These are phyloP conservation scores for Drepana arcuata DNA, from an alignment of 1,140 invertebrate genomes.

Conservation along the genomic window DNA sequence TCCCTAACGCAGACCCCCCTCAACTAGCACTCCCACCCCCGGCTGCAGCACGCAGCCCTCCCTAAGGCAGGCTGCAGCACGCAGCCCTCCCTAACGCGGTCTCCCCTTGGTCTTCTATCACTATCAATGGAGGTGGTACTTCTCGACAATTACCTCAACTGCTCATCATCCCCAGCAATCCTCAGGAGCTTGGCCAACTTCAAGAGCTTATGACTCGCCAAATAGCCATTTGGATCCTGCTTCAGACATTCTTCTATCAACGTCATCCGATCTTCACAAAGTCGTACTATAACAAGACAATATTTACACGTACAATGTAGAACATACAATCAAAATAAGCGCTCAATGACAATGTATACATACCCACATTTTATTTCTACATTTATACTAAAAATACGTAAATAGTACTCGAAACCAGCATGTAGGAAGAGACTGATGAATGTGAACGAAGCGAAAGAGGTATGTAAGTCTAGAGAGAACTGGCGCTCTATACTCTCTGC, in stretches of 20 bases:
- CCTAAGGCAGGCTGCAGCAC: constrained; percentile 33
- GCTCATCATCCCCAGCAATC: constrained; percentile 49
- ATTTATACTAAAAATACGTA: no score
- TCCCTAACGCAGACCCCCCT: constrained; percentile 29
- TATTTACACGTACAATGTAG: not conserved
- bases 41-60: constrained; percentile 22
- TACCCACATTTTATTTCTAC: no score
- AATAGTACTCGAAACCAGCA: no score
- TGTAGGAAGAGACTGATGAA: no score
- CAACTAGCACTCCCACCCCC: constrained; percentile 13
- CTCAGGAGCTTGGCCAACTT: constrained; percentile 45
- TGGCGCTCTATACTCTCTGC: no score
- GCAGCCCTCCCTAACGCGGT: constrained; percentile 33
- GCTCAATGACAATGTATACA: no score
- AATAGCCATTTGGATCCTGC: constrained; percentile 31
- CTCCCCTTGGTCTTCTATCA: no score
- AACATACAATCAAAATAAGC: no score
- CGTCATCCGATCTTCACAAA: constrained; percentile 43
- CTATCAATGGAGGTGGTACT: no score
- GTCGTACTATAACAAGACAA: constrained; percentile 37
- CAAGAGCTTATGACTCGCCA: constrained; percentile 45
- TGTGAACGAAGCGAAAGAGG: no score
- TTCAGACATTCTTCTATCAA: constrained; percentile 48
- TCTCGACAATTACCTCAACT: no score
- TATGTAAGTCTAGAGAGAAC: no score